Percentiles rank a stretch among this genome's conserved stretches.
phyloP scores from a whole-genome alignment of 2,797 vertebrate genomes.

The Falco cherrug region DNA sequence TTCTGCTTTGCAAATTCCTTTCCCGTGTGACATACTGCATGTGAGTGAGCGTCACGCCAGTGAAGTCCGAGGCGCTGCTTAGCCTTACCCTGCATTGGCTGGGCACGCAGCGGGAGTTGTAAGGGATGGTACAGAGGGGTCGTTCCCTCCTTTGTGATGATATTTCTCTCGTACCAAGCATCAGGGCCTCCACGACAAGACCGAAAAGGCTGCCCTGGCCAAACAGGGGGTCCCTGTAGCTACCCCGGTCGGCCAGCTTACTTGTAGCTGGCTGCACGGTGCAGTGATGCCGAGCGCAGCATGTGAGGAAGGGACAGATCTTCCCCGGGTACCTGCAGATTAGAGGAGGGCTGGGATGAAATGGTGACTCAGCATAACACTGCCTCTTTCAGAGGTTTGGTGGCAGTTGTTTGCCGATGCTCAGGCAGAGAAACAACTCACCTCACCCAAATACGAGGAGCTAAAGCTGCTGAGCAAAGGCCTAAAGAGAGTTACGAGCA shows the following conservation, averaged over 20 bases:
- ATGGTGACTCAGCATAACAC: not conserved
- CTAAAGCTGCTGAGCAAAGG: not conserved
- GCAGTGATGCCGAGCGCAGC: not conserved
- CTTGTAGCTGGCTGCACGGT: not conserved
- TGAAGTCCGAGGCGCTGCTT: not conserved
- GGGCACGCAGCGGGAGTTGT: not conserved
- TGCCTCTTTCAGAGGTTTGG: not conserved
- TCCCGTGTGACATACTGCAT: not conserved
- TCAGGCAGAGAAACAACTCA: constrained; percentile 13
- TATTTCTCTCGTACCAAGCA: not conserved
- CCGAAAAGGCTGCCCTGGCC: not conserved
- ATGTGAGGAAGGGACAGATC: not conserved
- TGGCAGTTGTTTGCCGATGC: not conserved
- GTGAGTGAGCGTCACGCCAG: not conserved
- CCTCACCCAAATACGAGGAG: not conserved
- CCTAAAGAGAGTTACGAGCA: not conserved
- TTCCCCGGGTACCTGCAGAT: not conserved
- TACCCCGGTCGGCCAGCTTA: not conserved
- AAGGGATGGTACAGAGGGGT: not conserved
- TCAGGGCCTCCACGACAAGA: not conserved
- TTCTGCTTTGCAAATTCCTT: not conserved
- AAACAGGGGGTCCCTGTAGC: not conserved
- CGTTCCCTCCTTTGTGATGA: not conserved
- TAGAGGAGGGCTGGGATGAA: not conserved
- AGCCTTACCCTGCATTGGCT: not conserved